Percentiles rank a stretch among this genome's conserved stretches.
Conservation (phyloP, 1,140 invertebrate genomes). For the Ptiloglossa arizonensis region DNA sequence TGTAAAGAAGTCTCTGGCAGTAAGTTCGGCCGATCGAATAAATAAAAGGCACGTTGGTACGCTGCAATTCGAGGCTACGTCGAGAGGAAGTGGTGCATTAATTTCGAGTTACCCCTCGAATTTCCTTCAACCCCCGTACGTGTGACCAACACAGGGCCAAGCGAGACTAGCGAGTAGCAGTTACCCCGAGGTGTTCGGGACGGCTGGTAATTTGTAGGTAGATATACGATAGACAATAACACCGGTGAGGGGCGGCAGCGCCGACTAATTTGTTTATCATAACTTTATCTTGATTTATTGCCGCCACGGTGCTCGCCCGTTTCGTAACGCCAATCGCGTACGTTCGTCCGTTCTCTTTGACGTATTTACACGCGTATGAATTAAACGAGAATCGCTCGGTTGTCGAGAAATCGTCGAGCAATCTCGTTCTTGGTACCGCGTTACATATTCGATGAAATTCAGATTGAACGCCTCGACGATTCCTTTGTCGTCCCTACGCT, state of each 20-base stretch:
- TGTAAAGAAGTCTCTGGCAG: neutral
- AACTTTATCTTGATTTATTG: constrained; percentile 74
- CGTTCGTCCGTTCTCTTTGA: constrained; percentile 17
- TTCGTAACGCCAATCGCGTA: constrained; percentile 55
- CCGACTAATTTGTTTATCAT: constrained; percentile 78
- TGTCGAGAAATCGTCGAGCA: neutral
- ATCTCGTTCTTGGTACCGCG: neutral
- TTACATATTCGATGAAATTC: neutral
- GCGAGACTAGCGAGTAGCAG: constrained; percentile 69
- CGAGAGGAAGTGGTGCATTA: constrained; percentile 79
- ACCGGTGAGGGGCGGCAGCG: constrained; percentile 56
- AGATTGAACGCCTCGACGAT: neutral
- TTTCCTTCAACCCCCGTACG: constrained; percentile 72
- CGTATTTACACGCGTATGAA: constrained; percentile 40
- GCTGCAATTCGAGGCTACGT: constrained; percentile 63
- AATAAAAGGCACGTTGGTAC: constrained; percentile 44
- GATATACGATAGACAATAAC: constrained; percentile 75
- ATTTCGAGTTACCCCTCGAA: constrained; percentile 77
- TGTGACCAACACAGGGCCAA: constrained; percentile 63
- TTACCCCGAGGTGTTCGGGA: constrained; percentile 72
- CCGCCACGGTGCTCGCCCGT: constrained; percentile 38
- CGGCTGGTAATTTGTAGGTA: constrained; percentile 76
- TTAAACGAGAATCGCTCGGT: constrained; percentile 12
- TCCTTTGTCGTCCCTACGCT: neutral
- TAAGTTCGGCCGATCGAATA: constrained; percentile 25